Evolutionary conservation across 2,888 invertebrate genomes (phyloP).

Genomic region (Rotaria sp.): DNA sequence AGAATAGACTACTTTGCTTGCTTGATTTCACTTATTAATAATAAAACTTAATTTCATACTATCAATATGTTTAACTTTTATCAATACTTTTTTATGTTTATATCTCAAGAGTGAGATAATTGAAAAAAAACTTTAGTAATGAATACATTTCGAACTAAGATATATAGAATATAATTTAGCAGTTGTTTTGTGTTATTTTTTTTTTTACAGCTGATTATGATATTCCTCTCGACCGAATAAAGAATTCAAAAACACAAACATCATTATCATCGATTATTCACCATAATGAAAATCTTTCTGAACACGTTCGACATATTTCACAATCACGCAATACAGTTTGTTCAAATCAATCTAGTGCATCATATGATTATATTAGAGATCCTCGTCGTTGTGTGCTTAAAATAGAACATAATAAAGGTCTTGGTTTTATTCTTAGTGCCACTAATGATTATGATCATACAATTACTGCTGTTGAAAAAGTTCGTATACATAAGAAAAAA

Average conservation of each 20-base stretch:
- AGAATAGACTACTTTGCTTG: too few relatives aligned
- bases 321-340: not conserved
- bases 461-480: not conserved
- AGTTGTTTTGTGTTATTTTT: not conserved
- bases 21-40: too few relatives aligned
- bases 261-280: not conserved
- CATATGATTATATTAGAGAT: not conserved
- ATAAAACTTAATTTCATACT: too few relatives aligned
- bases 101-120: too few relatives aligned
- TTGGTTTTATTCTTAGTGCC: constrained; percentile 11
- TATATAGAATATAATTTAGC: too few relatives aligned
- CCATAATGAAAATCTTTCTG: not conserved
- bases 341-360: not conserved
- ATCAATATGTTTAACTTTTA: too few relatives aligned
- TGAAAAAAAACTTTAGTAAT: too few relatives aligned
- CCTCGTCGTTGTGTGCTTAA: not conserved
- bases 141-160: too few relatives aligned
- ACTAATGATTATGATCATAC: constrained; percentile 23
- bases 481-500: not conserved
- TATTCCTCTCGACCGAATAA: not conserved
- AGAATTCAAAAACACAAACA: not conserved
- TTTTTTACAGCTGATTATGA: not conserved
- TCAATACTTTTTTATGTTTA: too few relatives aligned
- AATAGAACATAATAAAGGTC: constrained; percentile 1
- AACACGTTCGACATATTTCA: not conserved